Evolutionary conservation across 2,797 vertebrate genomes (phyloP).

Genomic region (Melanotaenia nigrans): DNA sequence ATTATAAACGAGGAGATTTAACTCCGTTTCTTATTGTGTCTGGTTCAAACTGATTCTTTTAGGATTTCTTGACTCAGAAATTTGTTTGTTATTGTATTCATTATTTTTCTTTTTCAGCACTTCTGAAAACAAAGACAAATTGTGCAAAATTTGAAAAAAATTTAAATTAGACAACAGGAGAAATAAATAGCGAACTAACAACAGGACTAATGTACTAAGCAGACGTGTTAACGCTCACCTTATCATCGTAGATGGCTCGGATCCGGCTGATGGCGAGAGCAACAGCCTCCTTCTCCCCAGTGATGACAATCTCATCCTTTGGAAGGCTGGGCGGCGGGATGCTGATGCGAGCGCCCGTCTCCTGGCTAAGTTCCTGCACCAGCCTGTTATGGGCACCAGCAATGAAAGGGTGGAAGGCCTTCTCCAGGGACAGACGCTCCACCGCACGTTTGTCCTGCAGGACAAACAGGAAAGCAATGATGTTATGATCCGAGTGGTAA

Average conservation of each 20-base stretch:
- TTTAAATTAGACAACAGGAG: not conserved
- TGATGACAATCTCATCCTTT: conserved; percentile 86
- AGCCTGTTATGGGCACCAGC: conserved; percentile 81
- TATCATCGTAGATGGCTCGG: conserved; percentile 84
- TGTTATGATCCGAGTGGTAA: not conserved
- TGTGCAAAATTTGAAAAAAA: not conserved
- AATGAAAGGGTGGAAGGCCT: conserved; percentile 85
- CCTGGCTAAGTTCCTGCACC: conserved; percentile 84
- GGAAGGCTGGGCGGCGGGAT: conserved; percentile 82
- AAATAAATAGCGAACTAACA: not conserved
- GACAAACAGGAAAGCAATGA: not conserved
- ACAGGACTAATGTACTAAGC: not conserved
- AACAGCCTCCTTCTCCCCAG: conserved; percentile 84
- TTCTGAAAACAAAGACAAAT: no score
- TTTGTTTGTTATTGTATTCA: no score
- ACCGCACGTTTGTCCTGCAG: conserved; percentile 84
- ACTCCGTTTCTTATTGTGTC: no score
- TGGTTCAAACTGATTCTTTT: no score
- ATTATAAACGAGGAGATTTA: no score
- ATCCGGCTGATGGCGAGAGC: conserved; percentile 80
- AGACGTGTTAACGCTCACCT: conserved; percentile 64
- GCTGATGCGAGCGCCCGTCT: conserved; percentile 83
- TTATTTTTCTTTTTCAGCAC: no score
- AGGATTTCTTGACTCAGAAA: no score
- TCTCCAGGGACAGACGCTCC: conserved; percentile 84